phyloP scores from a whole-genome alignment of 2,797 vertebrate genomes.

The Acipenser transmontanus region DNA sequence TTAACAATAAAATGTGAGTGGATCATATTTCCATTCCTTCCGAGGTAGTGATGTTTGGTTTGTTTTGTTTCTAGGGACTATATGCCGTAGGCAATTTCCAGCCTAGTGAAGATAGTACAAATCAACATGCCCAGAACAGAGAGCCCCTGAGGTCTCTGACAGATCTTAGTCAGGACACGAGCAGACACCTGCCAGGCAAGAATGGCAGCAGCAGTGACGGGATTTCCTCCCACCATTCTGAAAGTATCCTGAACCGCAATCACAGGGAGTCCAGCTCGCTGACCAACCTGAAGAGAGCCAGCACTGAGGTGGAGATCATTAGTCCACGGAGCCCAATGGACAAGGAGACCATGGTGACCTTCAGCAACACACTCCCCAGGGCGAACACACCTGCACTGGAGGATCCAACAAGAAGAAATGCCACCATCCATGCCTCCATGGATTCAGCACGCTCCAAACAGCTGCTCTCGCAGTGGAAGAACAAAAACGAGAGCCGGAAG shows the following conservation, averaged over 20 bases:
- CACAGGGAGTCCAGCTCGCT: conserved; percentile 70
- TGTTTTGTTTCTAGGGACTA: conserved; percentile 67
- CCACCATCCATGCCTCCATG: conserved; percentile 86
- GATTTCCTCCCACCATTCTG: conserved; percentile 66
- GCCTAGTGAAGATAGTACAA: conserved; percentile 72
- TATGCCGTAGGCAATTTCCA: conserved; percentile 95
- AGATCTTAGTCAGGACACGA: conserved; percentile 79
- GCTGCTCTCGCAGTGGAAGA: conserved; percentile 95
- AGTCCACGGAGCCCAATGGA: conserved; percentile 71
- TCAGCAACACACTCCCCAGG: conserved; percentile 92
- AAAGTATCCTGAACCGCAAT: conserved; percentile 75
- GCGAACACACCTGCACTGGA: conserved; percentile 82
- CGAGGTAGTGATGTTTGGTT: conserved; percentile 15
- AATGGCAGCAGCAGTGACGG: conserved; percentile 64
- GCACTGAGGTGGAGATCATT: conserved; percentile 78
- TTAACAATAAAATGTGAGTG: no score
- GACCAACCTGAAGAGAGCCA: conserved; percentile 72
- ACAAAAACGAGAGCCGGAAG: conserved; percentile 83
- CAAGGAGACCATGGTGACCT: conserved; percentile 83
- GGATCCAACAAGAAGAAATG: conserved; percentile 76
- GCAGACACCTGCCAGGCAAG: conserved; percentile 78
- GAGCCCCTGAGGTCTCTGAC: conserved; percentile 71
- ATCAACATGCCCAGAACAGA: conserved; percentile 46
- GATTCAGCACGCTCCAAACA: conserved; percentile 91
- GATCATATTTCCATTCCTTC: no score